These are phyloP conservation scores for Auanema sp. DNA, from an alignment of 2,888 invertebrate genomes.

Conservation along the genomic window DNA sequence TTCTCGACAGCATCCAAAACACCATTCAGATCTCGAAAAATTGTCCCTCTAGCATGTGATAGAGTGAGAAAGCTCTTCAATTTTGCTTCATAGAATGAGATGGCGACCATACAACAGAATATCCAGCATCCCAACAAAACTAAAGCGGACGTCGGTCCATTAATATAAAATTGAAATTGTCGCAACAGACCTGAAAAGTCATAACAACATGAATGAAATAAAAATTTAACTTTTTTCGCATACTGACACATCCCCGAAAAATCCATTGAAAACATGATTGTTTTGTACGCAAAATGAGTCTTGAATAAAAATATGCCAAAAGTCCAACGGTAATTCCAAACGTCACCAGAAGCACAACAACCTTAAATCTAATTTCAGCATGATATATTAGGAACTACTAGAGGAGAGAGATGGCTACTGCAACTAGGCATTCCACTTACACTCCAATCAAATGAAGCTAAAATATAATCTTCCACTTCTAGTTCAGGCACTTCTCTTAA, in stretches of 20 bases:
- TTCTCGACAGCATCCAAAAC: conserved; percentile 31
- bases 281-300: neutral
- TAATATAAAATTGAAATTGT: conserved; percentile 11
- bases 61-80: conserved; percentile 36
- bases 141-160: conserved; percentile 13
- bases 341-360: conserved; percentile 1
- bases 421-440: conserved; percentile 12
- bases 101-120: conserved; percentile 22
- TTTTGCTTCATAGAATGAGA: conserved; percentile 35
- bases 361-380: neutral
- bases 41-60: conserved; percentile 34
- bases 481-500: conserved; percentile 33
- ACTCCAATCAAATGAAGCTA: conserved; percentile 25
- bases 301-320: neutral
- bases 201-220: neutral
- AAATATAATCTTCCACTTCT: conserved; percentile 35
- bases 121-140: conserved; percentile 16
- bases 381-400: neutral
- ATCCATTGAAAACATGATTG: neutral
- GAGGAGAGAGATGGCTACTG: neutral
- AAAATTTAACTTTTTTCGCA: neutral
- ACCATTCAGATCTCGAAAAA: conserved; percentile 33
- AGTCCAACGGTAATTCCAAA: conserved; percentile 2
- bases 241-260: conserved; percentile 1
- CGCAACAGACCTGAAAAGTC: conserved; percentile 12